Evolutionary conservation across 2,113 vertebrate species (phyloP), one percentile per base, ranked within the genome.

Genomic region (Stigmatopora argus): DNA sequence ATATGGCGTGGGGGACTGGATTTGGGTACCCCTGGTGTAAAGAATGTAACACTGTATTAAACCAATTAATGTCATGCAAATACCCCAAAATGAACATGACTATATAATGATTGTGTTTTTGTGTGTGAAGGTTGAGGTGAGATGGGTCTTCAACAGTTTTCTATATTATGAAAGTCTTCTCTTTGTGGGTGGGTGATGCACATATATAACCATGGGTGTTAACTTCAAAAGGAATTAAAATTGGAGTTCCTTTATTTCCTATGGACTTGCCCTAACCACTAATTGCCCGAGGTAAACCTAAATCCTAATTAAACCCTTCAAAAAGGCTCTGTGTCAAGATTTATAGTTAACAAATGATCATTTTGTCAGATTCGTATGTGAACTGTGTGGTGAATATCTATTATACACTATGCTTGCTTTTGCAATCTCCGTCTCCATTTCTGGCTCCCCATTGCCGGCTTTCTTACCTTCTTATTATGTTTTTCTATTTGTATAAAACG

Each of bases 71-170:
- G 51, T n/a, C 11, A 13, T 53, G 2, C 19, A 21, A 53, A 53
- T 21, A 3, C 10, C 53, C 5, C 21, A 12, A 18, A 5, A 60
- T 60, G 11, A 44, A 7, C 1, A 4, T 12, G 18, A 18, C 58
- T 6, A 66, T 6, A 66, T 66, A 35, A 64, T 78, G 72, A 26
- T 64, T 72, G 57, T 38, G 45, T 68, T 62, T 31, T 75, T 60
- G n/a, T 60, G n/a, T 41, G 58, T 9, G 34, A 8, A 38, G 56
- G 58, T 21, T 19, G 11, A n/a, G 38, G n/a, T 12, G 38, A 6
- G 7, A n/a, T 59, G 57, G 31, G 18, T 41, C 35, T 31, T 38
- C 18, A 2, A 7, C 57, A 13, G 57, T 13, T 61, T 44, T 41
- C 35, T 44, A 35, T 34, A 58, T 58, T 38, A n/a, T 21, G 19